A percentile compares a stretch with the other conserved stretches of the same genome.
Evolutionary conservation across 2,888 invertebrate species (phyloP).

Genomic region (Sminthurinus aureus): DNA sequence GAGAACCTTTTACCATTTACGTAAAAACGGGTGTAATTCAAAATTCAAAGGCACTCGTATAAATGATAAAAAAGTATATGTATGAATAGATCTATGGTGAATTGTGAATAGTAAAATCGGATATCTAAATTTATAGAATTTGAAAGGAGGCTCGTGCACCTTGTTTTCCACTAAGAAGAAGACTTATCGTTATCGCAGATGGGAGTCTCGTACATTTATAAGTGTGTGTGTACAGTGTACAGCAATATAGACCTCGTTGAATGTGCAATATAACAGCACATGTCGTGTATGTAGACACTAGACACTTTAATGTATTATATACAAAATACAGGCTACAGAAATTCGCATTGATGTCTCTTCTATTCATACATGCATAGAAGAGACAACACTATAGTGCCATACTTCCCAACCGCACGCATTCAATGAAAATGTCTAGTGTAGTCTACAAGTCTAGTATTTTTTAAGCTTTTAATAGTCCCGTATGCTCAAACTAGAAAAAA

Average conservation of each 20-base stretch:
- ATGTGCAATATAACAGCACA: no score
- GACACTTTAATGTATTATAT: no score
- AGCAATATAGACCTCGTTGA: no score
- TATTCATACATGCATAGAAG: neutral
- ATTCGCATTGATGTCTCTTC: neutral
- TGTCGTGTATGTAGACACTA: no score
- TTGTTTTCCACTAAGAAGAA: neutral
- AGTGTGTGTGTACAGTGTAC: neutral
- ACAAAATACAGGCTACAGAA: neutral
- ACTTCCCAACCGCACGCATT: conserved; percentile 26
- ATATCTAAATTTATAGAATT: neutral
- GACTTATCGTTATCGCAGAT: neutral
- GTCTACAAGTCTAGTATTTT: neutral
- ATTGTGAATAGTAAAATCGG: neutral
- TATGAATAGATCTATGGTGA: no score
- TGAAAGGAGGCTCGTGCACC: neutral
- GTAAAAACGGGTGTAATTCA: neutral
- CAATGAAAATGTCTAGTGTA: neutral
- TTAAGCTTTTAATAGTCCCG: neutral
- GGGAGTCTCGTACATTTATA: neutral
- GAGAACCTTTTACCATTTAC: no score
- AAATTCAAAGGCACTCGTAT: neutral
- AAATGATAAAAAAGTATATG: no score
- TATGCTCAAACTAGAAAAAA: neutral
- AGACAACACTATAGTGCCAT: neutral